These are phyloP conservation scores for Drosophila sproati DNA, from an alignment of 1,140 invertebrate genomes.

Conservation along the genomic window DNA sequence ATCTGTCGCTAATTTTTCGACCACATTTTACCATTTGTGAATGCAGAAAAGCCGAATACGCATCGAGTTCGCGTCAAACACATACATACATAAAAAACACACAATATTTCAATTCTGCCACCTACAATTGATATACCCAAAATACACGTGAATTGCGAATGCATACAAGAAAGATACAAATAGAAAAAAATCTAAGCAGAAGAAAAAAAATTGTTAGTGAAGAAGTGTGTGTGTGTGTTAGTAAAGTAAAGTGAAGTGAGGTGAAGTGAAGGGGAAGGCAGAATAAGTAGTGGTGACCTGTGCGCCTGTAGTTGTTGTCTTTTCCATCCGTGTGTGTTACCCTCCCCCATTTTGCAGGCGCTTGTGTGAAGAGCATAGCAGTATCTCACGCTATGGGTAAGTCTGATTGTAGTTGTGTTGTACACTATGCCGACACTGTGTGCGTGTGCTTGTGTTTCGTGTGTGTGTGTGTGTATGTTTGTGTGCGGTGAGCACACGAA, in stretches of 20 bases:
- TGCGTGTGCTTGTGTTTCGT: constrained; percentile 19
- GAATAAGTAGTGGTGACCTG: constrained; percentile 72
- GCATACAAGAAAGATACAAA: constrained; percentile 76
- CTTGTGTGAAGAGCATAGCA: constrained; percentile 76
- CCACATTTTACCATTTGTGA: constrained; percentile 46
- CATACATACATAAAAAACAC: constrained; percentile 22
- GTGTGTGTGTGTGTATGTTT: constrained; percentile 28
- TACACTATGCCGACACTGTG: constrained; percentile 59
- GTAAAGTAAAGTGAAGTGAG: constrained; percentile 1
- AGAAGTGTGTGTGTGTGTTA: constrained; percentile 28
- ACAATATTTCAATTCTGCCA: constrained; percentile 32
- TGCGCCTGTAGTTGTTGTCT: constrained; percentile 76
- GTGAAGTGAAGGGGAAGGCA: constrained; percentile 62
- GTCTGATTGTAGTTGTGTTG: constrained; percentile 59
- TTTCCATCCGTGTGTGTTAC: constrained; percentile 66
- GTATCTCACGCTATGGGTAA: constrained; percentile 75
- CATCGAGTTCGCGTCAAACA: constrained; percentile 37
- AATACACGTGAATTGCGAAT: constrained; percentile 74
- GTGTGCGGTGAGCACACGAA: constrained; percentile 53
- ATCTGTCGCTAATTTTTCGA: constrained; percentile 52
- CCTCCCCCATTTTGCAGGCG: constrained; percentile 77
- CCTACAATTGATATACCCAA: constrained; percentile 33
- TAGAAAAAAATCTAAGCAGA: constrained; percentile 73
- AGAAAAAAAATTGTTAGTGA: constrained; percentile 75
- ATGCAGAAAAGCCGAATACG: constrained; percentile 42